These are phyloP conservation scores for Allygus modestus DNA, from an alignment of 2,888 invertebrate genomes.

Conservation along the genomic window DNA sequence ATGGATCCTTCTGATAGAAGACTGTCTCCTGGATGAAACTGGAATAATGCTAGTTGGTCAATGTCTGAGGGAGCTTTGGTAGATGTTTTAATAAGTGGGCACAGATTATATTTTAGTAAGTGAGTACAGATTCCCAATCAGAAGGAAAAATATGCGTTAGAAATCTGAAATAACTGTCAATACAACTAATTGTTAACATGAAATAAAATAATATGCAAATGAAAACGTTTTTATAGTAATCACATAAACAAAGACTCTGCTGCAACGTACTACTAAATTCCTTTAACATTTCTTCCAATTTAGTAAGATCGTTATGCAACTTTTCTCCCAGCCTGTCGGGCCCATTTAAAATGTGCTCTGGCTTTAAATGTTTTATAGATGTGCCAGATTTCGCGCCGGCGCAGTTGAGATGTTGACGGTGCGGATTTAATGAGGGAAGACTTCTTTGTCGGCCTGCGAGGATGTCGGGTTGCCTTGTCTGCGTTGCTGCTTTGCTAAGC, in stretches of 20 bases:
- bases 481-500: background rate
- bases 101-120: too few relatives aligned
- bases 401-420: slow-evolving; percentile 5
- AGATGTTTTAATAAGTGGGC: too few relatives aligned
- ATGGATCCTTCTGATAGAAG: too few relatives aligned
- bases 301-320: background rate
- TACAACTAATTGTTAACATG: too few relatives aligned
- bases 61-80: too few relatives aligned
- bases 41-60: background rate
- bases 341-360: background rate
- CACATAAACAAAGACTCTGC: too few relatives aligned
- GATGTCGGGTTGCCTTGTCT: background rate
- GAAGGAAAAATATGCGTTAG: too few relatives aligned
- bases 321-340: background rate
- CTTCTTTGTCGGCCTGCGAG: background rate
- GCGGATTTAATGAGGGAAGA: background rate
- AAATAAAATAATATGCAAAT: too few relatives aligned
- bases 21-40: background rate
- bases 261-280: too few relatives aligned
- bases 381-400: slow-evolving; percentile 10
- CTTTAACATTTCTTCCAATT: background rate
- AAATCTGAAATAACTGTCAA: too few relatives aligned
- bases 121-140: too few relatives aligned
- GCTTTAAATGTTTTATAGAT: slow-evolving; percentile 20
- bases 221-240: too few relatives aligned